Percentiles rank a stretch among this genome's conserved stretches.
Conservation (phyloP, 2,888 invertebrate species). For the Blera fallax region DNA sequence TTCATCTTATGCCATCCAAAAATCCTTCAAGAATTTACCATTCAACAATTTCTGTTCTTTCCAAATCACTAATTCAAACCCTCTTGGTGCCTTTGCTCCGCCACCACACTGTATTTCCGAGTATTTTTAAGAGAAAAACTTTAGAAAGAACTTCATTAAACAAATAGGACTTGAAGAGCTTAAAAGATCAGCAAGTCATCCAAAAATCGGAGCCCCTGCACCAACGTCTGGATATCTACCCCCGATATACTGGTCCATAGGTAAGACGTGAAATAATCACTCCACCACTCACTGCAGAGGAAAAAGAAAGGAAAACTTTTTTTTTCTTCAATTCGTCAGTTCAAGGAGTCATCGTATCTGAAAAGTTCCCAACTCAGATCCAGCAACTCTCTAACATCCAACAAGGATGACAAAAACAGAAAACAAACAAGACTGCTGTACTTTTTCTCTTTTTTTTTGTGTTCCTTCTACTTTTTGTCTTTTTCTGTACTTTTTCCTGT, state of each 20-base stretch:
- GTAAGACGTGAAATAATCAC: constrained; percentile 63
- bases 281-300: constrained; percentile 33
- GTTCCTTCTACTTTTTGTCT: too few relatives aligned
- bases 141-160: constrained; percentile 64
- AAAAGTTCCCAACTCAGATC: constrained; percentile 67
- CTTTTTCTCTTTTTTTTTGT: background rate
- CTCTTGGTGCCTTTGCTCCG: background rate
- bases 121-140: constrained; percentile 49
- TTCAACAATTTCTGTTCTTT: constrained; percentile 63
- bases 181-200: constrained; percentile 72
- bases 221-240: constrained; percentile 49
- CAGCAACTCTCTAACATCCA: constrained; percentile 68
- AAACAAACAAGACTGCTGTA: constrained; percentile 65
- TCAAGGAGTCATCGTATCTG: constrained; percentile 67
- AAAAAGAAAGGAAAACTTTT: constrained; percentile 46
- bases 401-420: constrained; percentile 70
- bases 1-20: constrained; percentile 33
- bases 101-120: too few relatives aligned
- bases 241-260: constrained; percentile 52
- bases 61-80: constrained; percentile 55
- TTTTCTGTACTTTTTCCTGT: constrained; percentile 45
- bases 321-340: constrained; percentile 68
- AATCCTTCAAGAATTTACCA: constrained; percentile 39
- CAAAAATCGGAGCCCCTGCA: constrained; percentile 62
- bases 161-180: constrained; percentile 71